phyloP scores from a whole-genome alignment of 2,888 invertebrate species.

The Diachrysia chrysitis region DNA sequence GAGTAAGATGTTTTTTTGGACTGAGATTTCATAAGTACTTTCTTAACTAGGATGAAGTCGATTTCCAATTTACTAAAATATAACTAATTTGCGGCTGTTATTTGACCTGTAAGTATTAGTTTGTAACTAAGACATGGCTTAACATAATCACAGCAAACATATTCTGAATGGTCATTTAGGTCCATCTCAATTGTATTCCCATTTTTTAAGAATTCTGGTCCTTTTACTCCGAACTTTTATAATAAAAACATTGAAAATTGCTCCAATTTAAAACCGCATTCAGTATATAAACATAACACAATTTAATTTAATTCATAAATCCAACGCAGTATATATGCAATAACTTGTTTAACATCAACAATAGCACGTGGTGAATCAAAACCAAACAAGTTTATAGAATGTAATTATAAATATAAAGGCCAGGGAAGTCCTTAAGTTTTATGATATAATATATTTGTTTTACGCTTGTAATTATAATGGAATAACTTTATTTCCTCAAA shows the following conservation, averaged over 20 bases:
- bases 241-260: too few relatives aligned
- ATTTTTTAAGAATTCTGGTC: neutral
- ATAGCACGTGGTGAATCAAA: slow-evolving; percentile 12
- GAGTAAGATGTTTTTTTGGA: neutral
- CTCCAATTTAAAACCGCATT: too few relatives aligned
- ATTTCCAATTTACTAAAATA: neutral
- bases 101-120: neutral
- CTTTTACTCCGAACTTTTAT: too few relatives aligned
- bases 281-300: neutral
- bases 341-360: neutral
- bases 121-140: neutral
- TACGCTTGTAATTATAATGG: slow-evolving; percentile 30
- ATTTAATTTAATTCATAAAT: neutral
- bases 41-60: slow-evolving; percentile 1
- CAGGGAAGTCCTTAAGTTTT: slow-evolving; percentile 38
- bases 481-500: slow-evolving; percentile 25
- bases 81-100: slow-evolving; percentile 4
- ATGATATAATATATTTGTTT: slow-evolving; percentile 27
- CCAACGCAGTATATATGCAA: neutral
- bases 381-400: slow-evolving; percentile 13
- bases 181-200: neutral
- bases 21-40: neutral
- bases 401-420: slow-evolving; percentile 12
- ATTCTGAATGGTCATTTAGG: too few relatives aligned
- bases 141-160: neutral